These are phyloP conservation scores for Martes martes DNA, from an alignment of 2,113 vertebrate genomes.

Conservation along the genomic window DNA sequence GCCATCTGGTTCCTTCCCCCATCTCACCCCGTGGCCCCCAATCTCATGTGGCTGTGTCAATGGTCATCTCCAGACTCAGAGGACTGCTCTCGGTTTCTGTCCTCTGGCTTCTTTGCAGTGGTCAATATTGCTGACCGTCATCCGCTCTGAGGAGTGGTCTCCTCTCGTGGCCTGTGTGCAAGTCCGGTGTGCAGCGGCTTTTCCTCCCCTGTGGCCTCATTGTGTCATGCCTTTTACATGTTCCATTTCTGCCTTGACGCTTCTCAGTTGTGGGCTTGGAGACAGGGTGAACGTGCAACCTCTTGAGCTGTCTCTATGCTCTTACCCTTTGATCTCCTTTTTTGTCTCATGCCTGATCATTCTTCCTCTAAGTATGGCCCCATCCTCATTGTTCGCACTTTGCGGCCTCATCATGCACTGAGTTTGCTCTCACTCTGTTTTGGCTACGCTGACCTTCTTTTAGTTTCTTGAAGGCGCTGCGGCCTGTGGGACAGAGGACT, in stretches of 20 bases:
- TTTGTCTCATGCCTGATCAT: background rate
- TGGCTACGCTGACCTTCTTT: background rate
- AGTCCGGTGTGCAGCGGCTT: background rate
- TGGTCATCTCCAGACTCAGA: conserved; percentile 25
- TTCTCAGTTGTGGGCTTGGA: background rate
- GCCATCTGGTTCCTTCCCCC: conserved; percentile 49
- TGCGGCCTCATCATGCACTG: background rate
- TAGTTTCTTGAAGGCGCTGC: background rate
- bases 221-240: background rate
- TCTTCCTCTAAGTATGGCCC: background rate
- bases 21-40: background rate
- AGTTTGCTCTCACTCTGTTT: background rate
- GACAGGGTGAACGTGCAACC: background rate
- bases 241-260: background rate
- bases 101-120: background rate
- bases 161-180: background rate
- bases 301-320: background rate
- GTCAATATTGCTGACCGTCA: background rate
- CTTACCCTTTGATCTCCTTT: background rate
- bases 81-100: background rate
- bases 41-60: background rate
- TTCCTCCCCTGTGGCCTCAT: background rate
- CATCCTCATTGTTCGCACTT: background rate
- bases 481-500: background rate
- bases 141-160: background rate